Conservation (phyloP, 37 sponge, comb jelly and placozoan species). For the Petrosia ficiformis region DNA sequence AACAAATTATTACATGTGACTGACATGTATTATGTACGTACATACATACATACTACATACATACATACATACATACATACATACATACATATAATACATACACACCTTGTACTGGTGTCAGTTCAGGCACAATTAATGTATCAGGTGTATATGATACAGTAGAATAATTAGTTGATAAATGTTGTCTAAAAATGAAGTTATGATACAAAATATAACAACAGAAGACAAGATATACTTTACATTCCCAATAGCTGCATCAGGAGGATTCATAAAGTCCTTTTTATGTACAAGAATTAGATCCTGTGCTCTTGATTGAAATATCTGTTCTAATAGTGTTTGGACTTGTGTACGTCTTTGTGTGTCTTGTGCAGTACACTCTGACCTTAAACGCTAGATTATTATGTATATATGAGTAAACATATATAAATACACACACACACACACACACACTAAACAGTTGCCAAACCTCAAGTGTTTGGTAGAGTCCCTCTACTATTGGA, state of each 20-base stretch:
- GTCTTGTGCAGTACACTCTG: not conserved
- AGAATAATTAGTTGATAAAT: slow-evolving; percentile 13
- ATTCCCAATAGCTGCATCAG: slow-evolving; percentile 30
- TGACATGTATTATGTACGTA: no score
- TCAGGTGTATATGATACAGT: slow-evolving; percentile 3
- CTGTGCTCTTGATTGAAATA: slow-evolving; percentile 15
- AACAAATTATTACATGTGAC: no score
- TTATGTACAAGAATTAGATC: slow-evolving; percentile 51
- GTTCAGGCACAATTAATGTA: not conserved
- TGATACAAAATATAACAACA: no score
- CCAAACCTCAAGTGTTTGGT: slow-evolving; percentile 42
- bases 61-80: not conserved
- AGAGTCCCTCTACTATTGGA: slow-evolving; percentile 36
- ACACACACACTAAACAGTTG: no score
- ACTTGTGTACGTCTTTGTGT: not conserved
- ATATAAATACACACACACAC: no score
- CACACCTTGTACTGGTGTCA: not conserved
- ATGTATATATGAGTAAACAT: no score
- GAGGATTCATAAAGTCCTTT: slow-evolving; percentile 44
- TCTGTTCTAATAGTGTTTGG: slow-evolving; percentile 1
- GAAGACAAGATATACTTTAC: slow-evolving; percentile 32
- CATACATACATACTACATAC: no score
- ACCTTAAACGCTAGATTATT: not conserved
- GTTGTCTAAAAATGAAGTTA: slow-evolving; percentile 17
- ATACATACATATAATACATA: no score